Evolutionary conservation across 1,140 invertebrate species (phyloP).

Genomic region (Neodiprion pinetum): DNA sequence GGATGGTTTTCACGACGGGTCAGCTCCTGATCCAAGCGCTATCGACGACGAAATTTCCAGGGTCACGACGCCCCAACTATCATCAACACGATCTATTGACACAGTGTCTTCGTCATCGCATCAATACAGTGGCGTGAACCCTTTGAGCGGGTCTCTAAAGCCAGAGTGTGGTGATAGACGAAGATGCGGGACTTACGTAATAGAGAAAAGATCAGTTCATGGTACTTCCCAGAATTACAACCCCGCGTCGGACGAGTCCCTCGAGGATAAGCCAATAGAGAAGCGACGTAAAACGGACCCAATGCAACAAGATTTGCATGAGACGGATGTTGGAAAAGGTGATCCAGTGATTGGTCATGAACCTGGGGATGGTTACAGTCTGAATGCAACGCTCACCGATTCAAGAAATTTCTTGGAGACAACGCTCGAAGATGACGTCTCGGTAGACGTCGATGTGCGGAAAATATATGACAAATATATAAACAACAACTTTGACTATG

Average conservation of each 20-base stretch:
- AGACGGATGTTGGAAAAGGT: not conserved
- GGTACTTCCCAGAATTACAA: not conserved
- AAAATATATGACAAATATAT: constrained; percentile 26
- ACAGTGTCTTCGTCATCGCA: not conserved
- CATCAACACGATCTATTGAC: not conserved
- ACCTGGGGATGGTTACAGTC: not conserved
- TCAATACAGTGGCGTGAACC: not conserved
- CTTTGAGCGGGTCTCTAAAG: not conserved
- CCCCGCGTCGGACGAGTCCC: not conserved
- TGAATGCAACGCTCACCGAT: not conserved
- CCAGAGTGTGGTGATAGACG: constrained; percentile 6
- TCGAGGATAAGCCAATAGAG: constrained; percentile 12
- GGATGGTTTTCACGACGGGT: no score
- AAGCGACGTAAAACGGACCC: constrained; percentile 17
- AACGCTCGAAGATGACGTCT: not conserved
- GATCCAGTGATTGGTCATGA: not conserved
- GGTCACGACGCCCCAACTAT: not conserved
- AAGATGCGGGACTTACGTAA: constrained; percentile 29
- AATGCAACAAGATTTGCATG: not conserved
- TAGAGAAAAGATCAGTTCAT: constrained; percentile 14
- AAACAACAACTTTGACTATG: constrained; percentile 25
- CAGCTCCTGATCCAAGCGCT: not conserved
- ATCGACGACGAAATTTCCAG: not conserved
- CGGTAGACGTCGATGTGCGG: not conserved
- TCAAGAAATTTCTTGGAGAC: not conserved